Conservation (phyloP, 2,113 vertebrate genomes). For the Sigmodon hispidus region DNA sequence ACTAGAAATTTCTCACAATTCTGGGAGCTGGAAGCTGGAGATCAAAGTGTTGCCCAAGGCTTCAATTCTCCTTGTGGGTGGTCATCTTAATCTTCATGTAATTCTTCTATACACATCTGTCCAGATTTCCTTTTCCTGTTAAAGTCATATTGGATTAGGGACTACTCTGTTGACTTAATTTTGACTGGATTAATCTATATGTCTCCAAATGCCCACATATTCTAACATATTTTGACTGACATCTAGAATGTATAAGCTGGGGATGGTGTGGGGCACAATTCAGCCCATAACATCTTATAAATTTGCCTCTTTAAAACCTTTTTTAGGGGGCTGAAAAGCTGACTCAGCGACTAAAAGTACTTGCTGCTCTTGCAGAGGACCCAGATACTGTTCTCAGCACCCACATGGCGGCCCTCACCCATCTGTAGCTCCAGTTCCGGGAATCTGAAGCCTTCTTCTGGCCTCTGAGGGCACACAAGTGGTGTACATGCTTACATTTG, state of each 20-base stretch:
- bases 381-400: background rate
- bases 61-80: background rate
- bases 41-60: background rate
- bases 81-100: background rate
- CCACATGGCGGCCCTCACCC: background rate
- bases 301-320: slow-evolving; percentile 48
- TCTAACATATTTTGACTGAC: background rate
- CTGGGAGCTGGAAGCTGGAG: background rate
- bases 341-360: slow-evolving; percentile 3
- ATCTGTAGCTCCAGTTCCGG: background rate
- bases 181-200: background rate
- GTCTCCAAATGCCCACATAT: background rate
- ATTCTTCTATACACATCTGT: background rate
- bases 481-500: background rate
- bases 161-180: background rate
- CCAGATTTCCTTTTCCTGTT: background rate
- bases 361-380: slow-evolving; percentile 6
- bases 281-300: background rate
- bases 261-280: background rate
- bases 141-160: background rate
- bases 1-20: no score
- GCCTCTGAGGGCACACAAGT: background rate
- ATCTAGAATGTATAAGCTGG: background rate
- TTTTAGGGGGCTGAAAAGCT: background rate
- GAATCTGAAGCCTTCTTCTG: background rate